A percentile compares a stretch with the other conserved stretches of the same genome.
phyloP scores from a whole-genome alignment of 1,140 invertebrate genomes.

The Drosophila rhopaloa region DNA sequence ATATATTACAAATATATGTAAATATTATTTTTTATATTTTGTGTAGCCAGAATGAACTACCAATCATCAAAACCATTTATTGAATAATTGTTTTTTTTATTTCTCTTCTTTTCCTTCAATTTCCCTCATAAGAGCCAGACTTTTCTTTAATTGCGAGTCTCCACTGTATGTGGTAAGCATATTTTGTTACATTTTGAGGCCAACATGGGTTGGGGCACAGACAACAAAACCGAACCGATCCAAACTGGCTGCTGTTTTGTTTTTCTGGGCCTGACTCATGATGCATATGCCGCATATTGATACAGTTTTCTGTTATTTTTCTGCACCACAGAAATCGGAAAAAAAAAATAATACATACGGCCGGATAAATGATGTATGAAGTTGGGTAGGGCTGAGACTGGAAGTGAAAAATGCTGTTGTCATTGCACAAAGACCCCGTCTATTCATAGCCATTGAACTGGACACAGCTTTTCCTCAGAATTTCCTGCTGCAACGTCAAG shows the following conservation, averaged over 20 bases:
- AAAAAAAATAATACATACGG: constrained; percentile 33
- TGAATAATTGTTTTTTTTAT: too few relatives aligned
- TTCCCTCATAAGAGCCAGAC: background rate
- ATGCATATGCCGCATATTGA: constrained; percentile 55
- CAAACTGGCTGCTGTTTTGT: constrained; percentile 43
- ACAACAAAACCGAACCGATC: constrained; percentile 17
- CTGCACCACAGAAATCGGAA: constrained; percentile 12
- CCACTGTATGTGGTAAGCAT: constrained; percentile 46
- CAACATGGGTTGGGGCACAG: constrained; percentile 57
- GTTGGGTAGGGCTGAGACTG: constrained; percentile 41
- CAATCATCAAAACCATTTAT: too few relatives aligned
- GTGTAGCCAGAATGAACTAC: too few relatives aligned
- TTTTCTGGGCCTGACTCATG: constrained; percentile 62
- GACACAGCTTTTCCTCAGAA: constrained; percentile 37
- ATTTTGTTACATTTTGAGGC: constrained; percentile 62
- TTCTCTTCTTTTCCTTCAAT: background rate
- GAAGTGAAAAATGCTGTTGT: constrained; percentile 20
- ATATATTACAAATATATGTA: background rate
- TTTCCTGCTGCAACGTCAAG: constrained; percentile 19
- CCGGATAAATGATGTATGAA: constrained; percentile 58
- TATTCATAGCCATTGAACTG: constrained; percentile 37
- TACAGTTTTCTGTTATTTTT: constrained; percentile 56
- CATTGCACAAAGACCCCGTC: constrained; percentile 38
- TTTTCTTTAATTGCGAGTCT: constrained; percentile 11
- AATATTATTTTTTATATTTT: background rate